Conservation (phyloP, 2,888 invertebrate genomes). For the Aelia acuminata region DNA sequence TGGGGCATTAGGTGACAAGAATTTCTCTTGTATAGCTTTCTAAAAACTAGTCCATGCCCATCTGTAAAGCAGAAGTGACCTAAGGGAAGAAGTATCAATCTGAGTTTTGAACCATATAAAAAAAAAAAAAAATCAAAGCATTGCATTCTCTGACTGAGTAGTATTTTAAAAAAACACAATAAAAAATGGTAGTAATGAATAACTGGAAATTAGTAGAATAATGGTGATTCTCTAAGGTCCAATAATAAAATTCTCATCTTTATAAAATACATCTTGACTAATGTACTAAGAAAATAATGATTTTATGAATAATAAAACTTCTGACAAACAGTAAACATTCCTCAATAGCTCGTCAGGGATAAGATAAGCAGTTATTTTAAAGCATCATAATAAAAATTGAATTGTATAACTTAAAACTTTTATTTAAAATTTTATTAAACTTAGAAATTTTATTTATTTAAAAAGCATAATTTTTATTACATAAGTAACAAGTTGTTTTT, state of each 20-base stretch:
- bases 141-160: too few species aligned
- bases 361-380: background rate
- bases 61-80: too few species aligned
- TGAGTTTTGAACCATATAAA: too few species aligned
- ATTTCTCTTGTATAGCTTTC: too few species aligned
- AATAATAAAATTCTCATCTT: background rate
- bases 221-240: background rate
- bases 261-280: background rate
- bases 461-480: background rate
- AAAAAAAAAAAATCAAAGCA: too few species aligned
- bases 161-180: too few species aligned
- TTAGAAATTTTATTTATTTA: background rate
- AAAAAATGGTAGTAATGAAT: too few species aligned
- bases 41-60: too few species aligned
- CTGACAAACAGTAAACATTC: slow-evolving; percentile 3
- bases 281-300: background rate
- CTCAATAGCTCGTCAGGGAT: background rate
- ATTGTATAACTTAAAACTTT: background rate
- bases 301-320: background rate
- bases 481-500: background rate
- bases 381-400: background rate
- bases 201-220: background rate
- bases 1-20: too few species aligned
- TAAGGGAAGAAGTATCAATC: too few species aligned
- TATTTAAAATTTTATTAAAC: too few species aligned